Base-by-base conservation (phyloP, 2,113 vertebrate species). In the Tupaia tana region DNA sequence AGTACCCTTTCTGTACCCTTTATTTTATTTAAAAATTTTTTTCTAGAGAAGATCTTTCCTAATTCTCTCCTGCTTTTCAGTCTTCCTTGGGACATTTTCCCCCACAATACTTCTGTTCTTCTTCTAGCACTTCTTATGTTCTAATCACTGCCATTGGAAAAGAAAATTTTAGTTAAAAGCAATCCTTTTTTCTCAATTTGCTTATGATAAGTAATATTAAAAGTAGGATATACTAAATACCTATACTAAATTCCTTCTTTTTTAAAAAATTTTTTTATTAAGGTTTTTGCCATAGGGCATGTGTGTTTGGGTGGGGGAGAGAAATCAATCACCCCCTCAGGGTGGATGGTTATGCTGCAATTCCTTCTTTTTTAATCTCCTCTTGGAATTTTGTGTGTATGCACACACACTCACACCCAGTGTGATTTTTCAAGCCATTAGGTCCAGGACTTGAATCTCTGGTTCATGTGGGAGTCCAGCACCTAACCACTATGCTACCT, bases 121-220 rank as follows among this genome's bases (percentile, higher is more conserved):
- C 24, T 80, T 86, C 18, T 19, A 85, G 43, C 20, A 80, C 5
- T 31, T 31, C 56, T 90, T 24, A 43, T 58, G 5, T 58, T 43
- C 43, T 9, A 73, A 54, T 4, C 54, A 86, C 56, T 73, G 79
- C 79, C 64, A 58, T 58, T 79, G 73, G 66, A 52, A 67, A 83
- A 85, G 12, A 94, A 90, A 81, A 79, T 84, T 89, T 43, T 79
- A 58, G 24, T 86, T 56, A 86, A 86, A n/a, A 7, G 58, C 18
- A 94, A 12, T 79, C 22, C 25, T 90, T 52, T 52, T 89, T 75
- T 85, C 19, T 79, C 24, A 66, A 64, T 9, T 86, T 79, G 11
- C 56, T 90, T 71, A 71, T 90, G 43, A 58, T 70, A 85, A 90
- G 29, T 86, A 86, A 58, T 56, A 24, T 84, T 73, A 69, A 70